Percentiles rank a stretch among this genome's conserved stretches.
These are phyloP conservation scores for Asbolus verrucosus DNA, from an alignment of 1,140 invertebrate species.

Conservation along the genomic window DNA sequence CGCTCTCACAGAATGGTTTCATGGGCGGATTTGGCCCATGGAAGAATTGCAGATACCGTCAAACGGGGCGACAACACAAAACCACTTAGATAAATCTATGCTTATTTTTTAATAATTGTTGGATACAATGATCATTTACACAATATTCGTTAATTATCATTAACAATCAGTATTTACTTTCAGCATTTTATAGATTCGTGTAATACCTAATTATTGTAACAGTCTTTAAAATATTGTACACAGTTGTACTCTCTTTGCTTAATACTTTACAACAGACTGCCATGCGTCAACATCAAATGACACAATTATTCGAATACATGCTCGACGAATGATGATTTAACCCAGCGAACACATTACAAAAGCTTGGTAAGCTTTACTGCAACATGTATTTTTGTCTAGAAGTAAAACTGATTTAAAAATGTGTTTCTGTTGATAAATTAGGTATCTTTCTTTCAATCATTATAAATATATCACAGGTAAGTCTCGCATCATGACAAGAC, in stretches of 20 bases:
- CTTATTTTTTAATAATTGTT: constrained; percentile 19
- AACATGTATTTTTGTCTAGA: constrained; percentile 38
- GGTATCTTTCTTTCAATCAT: background rate
- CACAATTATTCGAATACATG: constrained; percentile 23
- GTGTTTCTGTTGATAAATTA: constrained; percentile 12
- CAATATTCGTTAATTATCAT: constrained; percentile 15
- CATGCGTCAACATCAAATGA: constrained; percentile 38
- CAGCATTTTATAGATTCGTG: constrained; percentile 40
- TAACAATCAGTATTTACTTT: constrained; percentile 49
- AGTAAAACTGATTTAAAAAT: constrained; percentile 42
- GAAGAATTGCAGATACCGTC: no score
- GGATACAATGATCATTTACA: constrained; percentile 36
- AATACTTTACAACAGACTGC: constrained; percentile 41
- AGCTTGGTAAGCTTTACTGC: constrained; percentile 40
- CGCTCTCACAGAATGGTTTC: no score
- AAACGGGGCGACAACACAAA: no score
- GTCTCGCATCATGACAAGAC: background rate
- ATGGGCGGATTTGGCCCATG: no score
- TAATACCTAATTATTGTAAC: constrained; percentile 46
- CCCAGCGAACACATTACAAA: constrained; percentile 16
- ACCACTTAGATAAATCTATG: constrained; percentile 37
- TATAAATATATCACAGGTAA: constrained; percentile 32
- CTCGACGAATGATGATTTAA: background rate
- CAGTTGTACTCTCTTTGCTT: constrained; percentile 36
- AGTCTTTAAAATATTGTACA: constrained; percentile 54